Conservation (phyloP, 2,888 invertebrate genomes). For the Pilophorus perplexus region DNA sequence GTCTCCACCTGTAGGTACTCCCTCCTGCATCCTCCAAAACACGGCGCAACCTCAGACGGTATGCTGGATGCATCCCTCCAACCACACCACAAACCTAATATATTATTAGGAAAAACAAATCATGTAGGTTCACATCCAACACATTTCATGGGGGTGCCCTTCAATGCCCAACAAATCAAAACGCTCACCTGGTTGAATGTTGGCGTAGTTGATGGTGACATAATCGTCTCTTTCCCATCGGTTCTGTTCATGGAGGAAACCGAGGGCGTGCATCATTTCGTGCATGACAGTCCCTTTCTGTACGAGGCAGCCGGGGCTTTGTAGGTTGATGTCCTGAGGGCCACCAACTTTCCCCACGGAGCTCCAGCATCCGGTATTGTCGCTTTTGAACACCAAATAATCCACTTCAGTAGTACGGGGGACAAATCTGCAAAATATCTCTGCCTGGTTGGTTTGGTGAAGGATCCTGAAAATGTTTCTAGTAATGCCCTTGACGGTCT, state of each 20-base stretch:
- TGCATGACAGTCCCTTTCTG: conserved; percentile 74
- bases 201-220: conserved; percentile 65
- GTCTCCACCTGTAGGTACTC: too few relatives aligned
- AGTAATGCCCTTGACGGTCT: not conserved
- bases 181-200: conserved; percentile 68
- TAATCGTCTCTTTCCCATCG: conserved; percentile 70
- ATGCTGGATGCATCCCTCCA: too few relatives aligned
- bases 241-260: conserved; percentile 81
- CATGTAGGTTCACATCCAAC: too few relatives aligned
- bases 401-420: conserved; percentile 62
- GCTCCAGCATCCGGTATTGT: conserved; percentile 76
- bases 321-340: conserved; percentile 63
- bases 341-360: conserved; percentile 71
- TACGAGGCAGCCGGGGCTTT: conserved; percentile 68
- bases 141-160: too few relatives aligned
- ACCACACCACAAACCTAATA: too few relatives aligned
- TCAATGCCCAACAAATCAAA: too few relatives aligned
- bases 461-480: conserved; percentile 49
- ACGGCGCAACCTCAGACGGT: too few relatives aligned
- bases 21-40: too few relatives aligned
- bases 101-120: too few relatives aligned
- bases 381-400: conserved; percentile 67
- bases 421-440: conserved; percentile 56
- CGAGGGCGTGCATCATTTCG: conserved; percentile 75
- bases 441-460: not conserved